These are phyloP conservation scores for Propithecus coquereli DNA, from an alignment of 2,113 vertebrate genomes.

Conservation along the genomic window DNA sequence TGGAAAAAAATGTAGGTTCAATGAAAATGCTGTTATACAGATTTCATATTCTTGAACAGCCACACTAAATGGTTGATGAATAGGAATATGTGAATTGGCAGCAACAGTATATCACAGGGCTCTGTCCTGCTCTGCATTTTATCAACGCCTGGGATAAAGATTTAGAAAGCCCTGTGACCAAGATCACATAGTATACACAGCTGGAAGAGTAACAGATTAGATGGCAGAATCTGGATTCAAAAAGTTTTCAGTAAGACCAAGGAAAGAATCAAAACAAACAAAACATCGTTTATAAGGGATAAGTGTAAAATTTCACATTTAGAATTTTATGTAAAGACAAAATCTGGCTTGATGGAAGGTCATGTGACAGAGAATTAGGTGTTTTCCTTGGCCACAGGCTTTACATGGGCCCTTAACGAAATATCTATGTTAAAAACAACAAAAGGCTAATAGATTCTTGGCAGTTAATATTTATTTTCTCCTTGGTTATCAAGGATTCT, in stretches of 20 bases:
- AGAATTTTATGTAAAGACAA: conserved; percentile 2
- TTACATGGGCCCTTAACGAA: neutral
- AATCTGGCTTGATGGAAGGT: neutral
- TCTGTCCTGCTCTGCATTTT: neutral
- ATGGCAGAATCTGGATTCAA: neutral
- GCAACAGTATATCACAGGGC: no score
- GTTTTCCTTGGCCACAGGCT: neutral
- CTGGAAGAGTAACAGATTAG: neutral
- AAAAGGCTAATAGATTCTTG: neutral
- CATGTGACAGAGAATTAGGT: neutral
- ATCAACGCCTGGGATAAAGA: neutral
- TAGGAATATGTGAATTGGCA: neutral
- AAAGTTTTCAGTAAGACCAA: neutral
- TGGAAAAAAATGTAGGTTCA: neutral
- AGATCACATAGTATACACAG: neutral
- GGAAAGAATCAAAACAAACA: neutral
- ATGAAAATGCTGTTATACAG: neutral
- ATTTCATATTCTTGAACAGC: neutral
- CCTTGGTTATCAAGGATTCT: neutral
- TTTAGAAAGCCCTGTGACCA: neutral
- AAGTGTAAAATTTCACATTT: neutral
- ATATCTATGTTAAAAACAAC: neutral
- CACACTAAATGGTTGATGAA: neutral
- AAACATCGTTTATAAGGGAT: neutral
- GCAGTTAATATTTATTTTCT: conserved; percentile 11